Percentiles rank a stretch among this genome's conserved stretches.
These are phyloP conservation scores for Leptatherina wallacei DNA, from an alignment of 2,797 vertebrate species.

Conservation along the genomic window DNA sequence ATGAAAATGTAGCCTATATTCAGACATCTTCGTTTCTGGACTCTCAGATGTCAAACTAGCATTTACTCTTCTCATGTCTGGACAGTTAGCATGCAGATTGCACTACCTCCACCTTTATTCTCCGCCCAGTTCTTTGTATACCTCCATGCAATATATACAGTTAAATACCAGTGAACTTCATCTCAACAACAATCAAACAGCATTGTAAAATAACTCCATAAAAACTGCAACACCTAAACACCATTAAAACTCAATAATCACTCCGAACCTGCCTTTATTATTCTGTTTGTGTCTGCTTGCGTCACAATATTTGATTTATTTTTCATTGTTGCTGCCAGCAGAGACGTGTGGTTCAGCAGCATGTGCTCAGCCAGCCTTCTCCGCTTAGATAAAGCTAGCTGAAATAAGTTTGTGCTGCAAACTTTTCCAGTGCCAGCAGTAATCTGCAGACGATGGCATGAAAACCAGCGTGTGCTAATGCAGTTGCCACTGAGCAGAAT, in stretches of 20 bases:
- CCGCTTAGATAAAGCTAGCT: constrained; percentile 32
- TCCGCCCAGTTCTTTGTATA: too few species aligned
- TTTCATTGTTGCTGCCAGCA: not conserved
- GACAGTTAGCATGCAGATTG: not conserved
- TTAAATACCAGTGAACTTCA: too few species aligned
- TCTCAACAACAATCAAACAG: not conserved
- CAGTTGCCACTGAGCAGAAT: constrained; percentile 51
- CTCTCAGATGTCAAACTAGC: not conserved
- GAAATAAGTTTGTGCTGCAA: constrained; percentile 44
- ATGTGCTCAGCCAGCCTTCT: not conserved
- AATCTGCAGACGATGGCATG: constrained; percentile 57
- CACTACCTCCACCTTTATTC: not conserved
- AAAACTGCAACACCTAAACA: not conserved
- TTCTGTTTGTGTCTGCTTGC: not conserved
- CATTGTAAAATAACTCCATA: not conserved
- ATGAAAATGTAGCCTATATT: too few species aligned
- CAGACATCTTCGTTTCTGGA: too few species aligned
- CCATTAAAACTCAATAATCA: not conserved
- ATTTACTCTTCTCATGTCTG: not conserved
- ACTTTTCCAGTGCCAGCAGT: constrained; percentile 47
- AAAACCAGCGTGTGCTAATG: constrained; percentile 54
- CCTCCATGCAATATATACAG: too few species aligned
- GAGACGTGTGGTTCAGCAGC: not conserved
- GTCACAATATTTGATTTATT: not conserved
- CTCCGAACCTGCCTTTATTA: not conserved